Evolutionary conservation across 2,113 vertebrate genomes (phyloP), one percentile per base, ranked within the genome.

Genomic region (Clarias gariepinus): DNA sequence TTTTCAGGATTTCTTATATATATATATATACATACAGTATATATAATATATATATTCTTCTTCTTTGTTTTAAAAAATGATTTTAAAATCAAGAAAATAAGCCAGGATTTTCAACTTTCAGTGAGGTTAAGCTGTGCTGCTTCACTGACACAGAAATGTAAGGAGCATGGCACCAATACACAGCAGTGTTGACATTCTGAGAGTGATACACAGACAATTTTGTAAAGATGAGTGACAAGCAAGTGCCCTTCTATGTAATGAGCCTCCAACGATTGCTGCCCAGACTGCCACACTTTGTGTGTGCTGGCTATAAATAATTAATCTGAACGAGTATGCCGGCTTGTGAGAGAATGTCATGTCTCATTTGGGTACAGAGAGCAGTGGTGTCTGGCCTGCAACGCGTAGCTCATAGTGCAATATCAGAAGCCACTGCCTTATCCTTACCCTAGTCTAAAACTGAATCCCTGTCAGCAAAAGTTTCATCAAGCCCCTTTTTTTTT

Each of bases 301-400:
- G 89, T 69, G 90, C 87, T 86, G 85, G 61, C 92, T 93, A 93
- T 94, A 94, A 95, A 96, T 93, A 96, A 94, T 92, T 93, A 91
- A 94, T 95, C 87, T 88, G 88, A 79, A 93, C 90, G 91, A 93
- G 91, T 91, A 91, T 92, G 90, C 89, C 88, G 60, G 30, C 60
- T 76, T 90, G 92, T 87, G 92, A 89, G 90, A 91, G 93, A 94
- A 92, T 95, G 90, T 91, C 88, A 93, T 83, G 88, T 94, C 93
- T 95, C 87, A 91, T 93, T 96, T 94, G 82, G 85, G 76, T 89
- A 85, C 55, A 87, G 60, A 1, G 21, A 92, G 84, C 55, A 30
- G 89, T 93, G 84, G 41, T 87, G 91, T 92, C 79, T 90, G 86
- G 88, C 87, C 64, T 83, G 90, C 89, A 92, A 89, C 89, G 90